Evolutionary conservation across 1,140 invertebrate species (phyloP), one percentile per base, ranked within the genome.

Genomic region (Psilanteris sp.): DNA sequence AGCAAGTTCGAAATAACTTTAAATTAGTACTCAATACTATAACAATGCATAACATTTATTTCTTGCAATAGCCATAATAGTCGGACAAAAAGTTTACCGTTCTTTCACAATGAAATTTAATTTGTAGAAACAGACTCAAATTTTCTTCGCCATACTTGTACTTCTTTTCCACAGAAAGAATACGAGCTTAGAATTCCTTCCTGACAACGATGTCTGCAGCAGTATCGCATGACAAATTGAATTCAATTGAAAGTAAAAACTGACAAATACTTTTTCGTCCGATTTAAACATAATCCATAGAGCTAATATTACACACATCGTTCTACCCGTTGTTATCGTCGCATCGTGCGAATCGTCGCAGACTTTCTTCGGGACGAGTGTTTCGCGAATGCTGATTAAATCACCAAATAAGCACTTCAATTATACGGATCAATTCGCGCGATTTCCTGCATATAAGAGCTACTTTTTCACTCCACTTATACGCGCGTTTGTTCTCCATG

Each of bases 401-500:
- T 54, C 48, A 15, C 7, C 10, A 22, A 37, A 39, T 26, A 14
- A 26, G 32, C 9, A 24, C 14, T 54, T 50, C n/a, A 32, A 32
- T 50, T 34, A 50, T 27, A 9, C 26, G 20, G 22, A 43, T 43
- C 13, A 22, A 31, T 32, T 50, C 34, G 29, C 44, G 20, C 22
- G n/a, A 0, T 22, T 13, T 50, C 16, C 27, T 15, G 43, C 18
- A 18, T 27, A 43, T 27, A 15, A 26, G 11, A 15, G 22, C 5
- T 1, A 9, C 9, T n/a, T 8, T 27, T 43, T 27, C 20, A 27
- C 6, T 43, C 27, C 11, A 11, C 39, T 22, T 20, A 11, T 5
- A 11, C 13, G n/a, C 13, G 9, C 11, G 27, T 13, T 43, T 26
- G 39, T 43, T 43, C 39, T 11, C 27, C 39, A n/a, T 18, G 10